Evolutionary conservation across 2,797 vertebrate species (phyloP), one percentile per base, ranked within the genome.

Genomic region (Cercopithecus hamlyni): DNA sequence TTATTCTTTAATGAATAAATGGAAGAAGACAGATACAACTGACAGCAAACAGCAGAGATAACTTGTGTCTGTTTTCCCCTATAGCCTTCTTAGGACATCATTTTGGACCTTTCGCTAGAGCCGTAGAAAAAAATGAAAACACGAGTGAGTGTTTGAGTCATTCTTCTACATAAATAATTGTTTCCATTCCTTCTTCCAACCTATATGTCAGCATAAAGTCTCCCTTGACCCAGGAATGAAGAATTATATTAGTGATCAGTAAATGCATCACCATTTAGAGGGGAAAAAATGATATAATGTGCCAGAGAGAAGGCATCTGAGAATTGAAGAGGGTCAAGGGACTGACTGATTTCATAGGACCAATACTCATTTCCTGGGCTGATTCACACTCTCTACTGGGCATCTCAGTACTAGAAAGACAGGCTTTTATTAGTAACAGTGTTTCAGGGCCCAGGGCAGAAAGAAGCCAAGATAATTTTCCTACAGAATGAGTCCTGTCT

Each of bases 101-200:
- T 58, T 94, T 97, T 93, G 76, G 5, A 90, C n/a, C 6, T 82
- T 97, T 97, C 77, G 27, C 57, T 72, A n/a, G 88, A 89, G 26
- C 33, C 27, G 8, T 80, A 64, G 89, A 15, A 89, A 97, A 87
- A 95, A 93, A 92, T 22, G 43, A 93, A 96, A 98, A 94, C 84
- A 79, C 89, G 58, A 93, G 30, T 97, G 90, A 96, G 22, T 15
- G 45, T 96, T 94, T 43, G 88, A 94, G 77, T 94, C 81, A 97
- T 97, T 70, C 86, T 88, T 97, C 41, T n/a, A 90, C 88, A 77
- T 83, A 94, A 98, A 97, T 94, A 83, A 84, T 27, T 72, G 97
- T 97, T 96, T 93, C 70, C 92, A 92, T 94, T 72, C 55, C 88
- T 82, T 91, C 22, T 97, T 75, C 33, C 8, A 97, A 0, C 48